These are phyloP conservation scores for Speoplatyrhinus poulsoni DNA, from an alignment of 2,113 vertebrate genomes.

Conservation along the genomic window DNA sequence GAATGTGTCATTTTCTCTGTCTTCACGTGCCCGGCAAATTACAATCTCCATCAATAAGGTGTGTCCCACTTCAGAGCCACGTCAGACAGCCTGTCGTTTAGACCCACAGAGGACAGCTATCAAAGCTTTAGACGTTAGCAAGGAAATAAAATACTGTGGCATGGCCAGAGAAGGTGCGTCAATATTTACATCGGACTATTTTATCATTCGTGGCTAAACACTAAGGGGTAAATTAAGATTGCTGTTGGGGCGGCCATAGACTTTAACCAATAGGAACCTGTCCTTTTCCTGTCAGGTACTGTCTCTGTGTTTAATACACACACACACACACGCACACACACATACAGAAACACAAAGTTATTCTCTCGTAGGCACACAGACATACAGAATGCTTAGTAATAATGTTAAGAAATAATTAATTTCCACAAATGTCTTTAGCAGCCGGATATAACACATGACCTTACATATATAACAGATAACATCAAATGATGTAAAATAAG, in stretches of 20 bases:
- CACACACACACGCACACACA: slow-evolving; percentile 3
- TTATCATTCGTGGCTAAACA: slow-evolving; percentile 43
- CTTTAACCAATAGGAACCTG: neutral
- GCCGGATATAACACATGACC: too few relatives aligned
- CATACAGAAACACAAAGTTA: slow-evolving; percentile 19
- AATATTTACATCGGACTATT: slow-evolving; percentile 50
- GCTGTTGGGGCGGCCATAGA: slow-evolving; percentile 30
- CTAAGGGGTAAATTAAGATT: slow-evolving; percentile 47
- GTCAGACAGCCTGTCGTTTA: slow-evolving; percentile 54
- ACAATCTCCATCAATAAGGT: slow-evolving; percentile 71
- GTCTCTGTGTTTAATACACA: neutral
- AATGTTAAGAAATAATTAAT: too few relatives aligned
- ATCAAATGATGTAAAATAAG: too few relatives aligned
- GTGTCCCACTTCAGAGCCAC: slow-evolving; percentile 53
- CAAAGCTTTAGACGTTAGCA: slow-evolving; percentile 13
- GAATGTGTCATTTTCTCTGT: slow-evolving; percentile 78
- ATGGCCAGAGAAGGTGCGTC: slow-evolving; percentile 51
- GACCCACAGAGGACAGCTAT: slow-evolving; percentile 25
- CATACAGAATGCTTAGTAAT: neutral
- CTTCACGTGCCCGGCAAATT: slow-evolving; percentile 69
- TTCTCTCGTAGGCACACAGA: slow-evolving; percentile 12
- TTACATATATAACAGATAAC: too few relatives aligned
- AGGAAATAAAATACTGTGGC: slow-evolving; percentile 41
- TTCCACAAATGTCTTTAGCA: too few relatives aligned
- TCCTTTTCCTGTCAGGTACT: neutral